These are phyloP conservation scores for Hirudinaria manillensis DNA, from an alignment of 2,888 invertebrate species.

Conservation along the genomic window DNA sequence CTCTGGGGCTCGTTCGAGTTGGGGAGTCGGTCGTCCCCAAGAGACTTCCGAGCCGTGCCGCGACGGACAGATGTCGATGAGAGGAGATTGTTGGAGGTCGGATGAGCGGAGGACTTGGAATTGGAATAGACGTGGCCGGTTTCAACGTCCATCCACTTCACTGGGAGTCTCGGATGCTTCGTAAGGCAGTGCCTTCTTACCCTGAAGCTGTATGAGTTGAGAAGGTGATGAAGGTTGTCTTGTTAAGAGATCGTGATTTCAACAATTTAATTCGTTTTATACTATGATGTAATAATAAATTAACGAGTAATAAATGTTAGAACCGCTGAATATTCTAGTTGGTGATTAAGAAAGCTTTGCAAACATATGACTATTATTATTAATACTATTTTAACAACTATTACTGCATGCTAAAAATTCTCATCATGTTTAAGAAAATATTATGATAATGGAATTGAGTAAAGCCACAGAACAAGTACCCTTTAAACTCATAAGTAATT, in stretches of 20 bases:
- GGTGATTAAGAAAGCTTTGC: no score
- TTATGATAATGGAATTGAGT: no score
- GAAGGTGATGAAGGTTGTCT: background rate
- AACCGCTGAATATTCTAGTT: no score
- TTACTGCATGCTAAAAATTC: no score
- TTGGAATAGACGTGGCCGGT: conserved; percentile 26
- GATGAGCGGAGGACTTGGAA: background rate
- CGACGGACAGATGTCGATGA: background rate
- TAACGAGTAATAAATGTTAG: background rate
- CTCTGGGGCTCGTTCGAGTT: background rate
- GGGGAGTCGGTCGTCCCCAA: background rate
- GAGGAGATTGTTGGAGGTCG: background rate
- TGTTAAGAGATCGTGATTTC: background rate
- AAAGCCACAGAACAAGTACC: no score
- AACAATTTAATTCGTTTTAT: no score
- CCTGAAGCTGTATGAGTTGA: conserved; percentile 30
- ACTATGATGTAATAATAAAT: background rate
- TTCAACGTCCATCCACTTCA: conserved; percentile 34
- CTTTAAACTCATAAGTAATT: no score
- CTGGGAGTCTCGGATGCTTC: conserved; percentile 33
- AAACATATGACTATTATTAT: no score
- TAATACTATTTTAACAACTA: no score
- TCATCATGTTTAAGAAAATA: no score
- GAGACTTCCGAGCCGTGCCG: conserved; percentile 6
- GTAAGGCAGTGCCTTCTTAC: conserved; percentile 34